Evolutionary conservation across 2,888 invertebrate species (phyloP), one percentile per base, ranked within the genome.

Genomic region (Tetrapedia diversipes): DNA sequence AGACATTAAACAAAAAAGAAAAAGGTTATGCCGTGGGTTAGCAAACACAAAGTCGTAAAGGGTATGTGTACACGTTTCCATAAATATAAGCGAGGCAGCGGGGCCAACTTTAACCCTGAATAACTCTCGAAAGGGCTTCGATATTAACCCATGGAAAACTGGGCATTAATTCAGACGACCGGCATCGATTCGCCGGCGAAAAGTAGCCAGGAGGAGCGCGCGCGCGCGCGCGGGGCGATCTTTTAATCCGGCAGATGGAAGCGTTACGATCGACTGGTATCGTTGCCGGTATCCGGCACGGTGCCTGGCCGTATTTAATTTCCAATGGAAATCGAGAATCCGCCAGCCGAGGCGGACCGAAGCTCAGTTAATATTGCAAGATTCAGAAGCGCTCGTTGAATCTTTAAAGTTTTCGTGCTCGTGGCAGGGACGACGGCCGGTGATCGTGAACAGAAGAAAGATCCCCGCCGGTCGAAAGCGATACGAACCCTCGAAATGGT

Each of bases 211-310:
- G 4, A 34, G 39, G 22, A 32, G 43, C n/a, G n/a, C n/a, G n/a
- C n/a, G n/a, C n/a, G n/a, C n/a, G n/a, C n/a, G 67, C 10, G 54
- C 82, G 53, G 56, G 34, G n/a, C 68, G 70, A 76, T 81, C 81
- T 78, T 84, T 86, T 82, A 86, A 85, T 86, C 78, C 79, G 60
- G 45, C 72, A 80, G 79, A 85, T 86, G 79, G 85, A 85, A 87
- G 78, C 71, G 76, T 82, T 86, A 77, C 70, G 66, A 79, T 84
- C 77, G 81, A 63, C 61, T 57, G 64, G 51, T 77, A 68, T 73
- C 71, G 70, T 32, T 59, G 45, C 45, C n/a, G n/a, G 69, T 70
- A 78, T 76, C 69, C 59, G 59, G 39, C 47, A 64, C 66, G 59
- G 59, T 51, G 56, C 34, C 41, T 47, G 39, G 29, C n/a, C 60